A percentile compares a stretch with the other conserved stretches of the same genome.
Conservation (phyloP, 2,888 invertebrate genomes). For the Oxytorus armatus region DNA sequence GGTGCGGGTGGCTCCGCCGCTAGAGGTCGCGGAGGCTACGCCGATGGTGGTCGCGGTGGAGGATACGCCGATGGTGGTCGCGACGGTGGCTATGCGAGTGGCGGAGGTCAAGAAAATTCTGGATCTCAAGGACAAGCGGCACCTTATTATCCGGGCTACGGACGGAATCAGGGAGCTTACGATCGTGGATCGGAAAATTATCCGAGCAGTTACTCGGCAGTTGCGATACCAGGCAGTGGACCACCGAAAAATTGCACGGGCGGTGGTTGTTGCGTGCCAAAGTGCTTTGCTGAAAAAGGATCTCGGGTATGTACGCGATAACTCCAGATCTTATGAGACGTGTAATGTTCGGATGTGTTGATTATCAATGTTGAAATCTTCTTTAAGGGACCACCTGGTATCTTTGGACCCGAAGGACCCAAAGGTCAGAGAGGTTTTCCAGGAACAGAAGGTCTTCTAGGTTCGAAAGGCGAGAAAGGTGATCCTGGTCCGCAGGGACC, state of each 20-base stretch:
- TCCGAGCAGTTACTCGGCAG: slow-evolving; percentile 85
- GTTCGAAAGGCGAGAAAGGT: slow-evolving; percentile 95
- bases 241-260: slow-evolving; percentile 87
- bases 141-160: slow-evolving; percentile 44
- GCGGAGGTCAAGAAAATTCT: slow-evolving; percentile 28
- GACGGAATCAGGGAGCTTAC: slow-evolving; percentile 47
- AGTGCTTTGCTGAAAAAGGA: slow-evolving; percentile 96
- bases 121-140: slow-evolving; percentile 23
- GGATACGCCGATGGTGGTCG: slow-evolving; percentile 61
- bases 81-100: slow-evolving; percentile 35
- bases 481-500: slow-evolving; percentile 93
- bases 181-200: slow-evolving; percentile 72
- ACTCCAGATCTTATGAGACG: too few species aligned
- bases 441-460: slow-evolving; percentile 93
- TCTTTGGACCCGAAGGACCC: slow-evolving; percentile 89
- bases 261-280: slow-evolving; percentile 91
- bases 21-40: slow-evolving; percentile 27
- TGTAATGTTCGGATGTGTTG: slow-evolving; percentile 88
- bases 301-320: slow-evolving; percentile 86
- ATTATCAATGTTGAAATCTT: background rate
- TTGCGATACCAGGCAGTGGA: slow-evolving; percentile 84
- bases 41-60: slow-evolving; percentile 33
- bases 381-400: slow-evolving; percentile 90
- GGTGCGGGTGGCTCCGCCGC: slow-evolving; percentile 32
- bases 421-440: slow-evolving; percentile 92